phyloP scores from a whole-genome alignment of 2,113 vertebrate genomes.

The Scomber scombrus region DNA sequence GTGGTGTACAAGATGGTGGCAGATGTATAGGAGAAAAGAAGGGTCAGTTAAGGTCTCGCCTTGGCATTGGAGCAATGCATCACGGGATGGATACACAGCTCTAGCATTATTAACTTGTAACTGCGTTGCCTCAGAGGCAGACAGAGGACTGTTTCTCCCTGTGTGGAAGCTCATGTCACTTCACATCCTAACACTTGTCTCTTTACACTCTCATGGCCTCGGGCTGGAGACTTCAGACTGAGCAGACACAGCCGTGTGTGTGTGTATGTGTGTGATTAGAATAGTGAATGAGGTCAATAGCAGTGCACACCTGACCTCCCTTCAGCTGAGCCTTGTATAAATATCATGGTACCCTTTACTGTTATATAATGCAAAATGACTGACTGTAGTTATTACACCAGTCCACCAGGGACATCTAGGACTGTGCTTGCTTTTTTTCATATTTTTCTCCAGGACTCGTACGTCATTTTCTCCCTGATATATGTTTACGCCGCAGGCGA shows the following conservation, averaged over 20 bases:
- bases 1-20: background rate
- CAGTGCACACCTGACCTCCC: conserved; percentile 60
- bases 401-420: conserved; percentile 6
- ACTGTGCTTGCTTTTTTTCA: background rate
- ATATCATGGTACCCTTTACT: background rate
- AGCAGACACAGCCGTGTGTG: conserved; percentile 9
- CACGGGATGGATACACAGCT: conserved; percentile 9
- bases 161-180: conserved; percentile 37
- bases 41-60: background rate
- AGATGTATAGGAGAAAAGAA: background rate
- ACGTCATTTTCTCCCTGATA: conserved; percentile 15
- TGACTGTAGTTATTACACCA: conserved; percentile 45
- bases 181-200: conserved; percentile 40
- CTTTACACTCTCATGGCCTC: conserved; percentile 27
- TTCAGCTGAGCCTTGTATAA: conserved; percentile 46
- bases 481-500: conserved; percentile 11
- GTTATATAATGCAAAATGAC: conserved; percentile 54
- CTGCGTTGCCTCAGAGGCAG: conserved; percentile 10
- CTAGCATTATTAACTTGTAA: conserved; percentile 29
- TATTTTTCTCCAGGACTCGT: background rate
- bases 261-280: conserved; percentile 27
- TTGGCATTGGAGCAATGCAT: conserved; percentile 30
- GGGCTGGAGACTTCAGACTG: conserved; percentile 45
- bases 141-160: conserved; percentile 19
- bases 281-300: conserved; percentile 58